These are phyloP conservation scores for Nibea coibor DNA, from an alignment of 2,113 vertebrate species.

Conservation along the genomic window DNA sequence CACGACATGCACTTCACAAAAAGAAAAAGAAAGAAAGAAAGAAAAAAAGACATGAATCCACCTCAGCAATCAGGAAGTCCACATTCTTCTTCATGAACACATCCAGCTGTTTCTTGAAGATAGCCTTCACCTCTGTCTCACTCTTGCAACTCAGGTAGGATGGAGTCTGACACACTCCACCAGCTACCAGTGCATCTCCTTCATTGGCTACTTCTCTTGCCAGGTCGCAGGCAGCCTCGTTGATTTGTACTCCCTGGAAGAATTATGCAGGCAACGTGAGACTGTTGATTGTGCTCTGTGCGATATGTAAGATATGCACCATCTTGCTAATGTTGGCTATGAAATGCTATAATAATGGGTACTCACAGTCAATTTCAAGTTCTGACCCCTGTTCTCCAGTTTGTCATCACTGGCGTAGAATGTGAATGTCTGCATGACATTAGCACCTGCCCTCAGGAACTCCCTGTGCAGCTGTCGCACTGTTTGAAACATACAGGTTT, in stretches of 20 bases:
- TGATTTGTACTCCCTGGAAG: constrained; percentile 88
- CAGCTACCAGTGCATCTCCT: constrained; percentile 93
- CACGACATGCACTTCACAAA: background rate
- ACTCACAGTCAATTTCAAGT: constrained; percentile 88
- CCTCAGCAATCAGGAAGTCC: constrained; percentile 98
- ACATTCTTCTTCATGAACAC: constrained; percentile 94
- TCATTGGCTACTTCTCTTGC: constrained; percentile 92
- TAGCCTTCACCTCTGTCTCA: constrained; percentile 90
- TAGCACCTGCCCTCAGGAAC: constrained; percentile 93
- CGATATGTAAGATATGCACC: background rate
- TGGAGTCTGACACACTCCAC: constrained; percentile 95
- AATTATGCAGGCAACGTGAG: background rate
- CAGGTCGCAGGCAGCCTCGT: constrained; percentile 96
- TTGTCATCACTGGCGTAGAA: constrained; percentile 98
- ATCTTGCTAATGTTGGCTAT: background rate
- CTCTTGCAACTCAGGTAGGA: constrained; percentile 97
- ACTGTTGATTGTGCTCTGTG: background rate
- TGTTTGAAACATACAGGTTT: constrained; percentile 59
- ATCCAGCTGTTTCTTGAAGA: constrained; percentile 91
- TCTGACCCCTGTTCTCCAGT: constrained; percentile 94
- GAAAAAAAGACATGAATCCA: background rate
- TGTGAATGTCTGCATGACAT: constrained; percentile 95
- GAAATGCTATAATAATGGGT: background rate
- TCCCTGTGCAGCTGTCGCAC: constrained; percentile 97
- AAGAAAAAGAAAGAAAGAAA: no score